These are phyloP conservation scores for Drosophila tani DNA, from an alignment of 1,140 invertebrate species.

Conservation along the genomic window DNA sequence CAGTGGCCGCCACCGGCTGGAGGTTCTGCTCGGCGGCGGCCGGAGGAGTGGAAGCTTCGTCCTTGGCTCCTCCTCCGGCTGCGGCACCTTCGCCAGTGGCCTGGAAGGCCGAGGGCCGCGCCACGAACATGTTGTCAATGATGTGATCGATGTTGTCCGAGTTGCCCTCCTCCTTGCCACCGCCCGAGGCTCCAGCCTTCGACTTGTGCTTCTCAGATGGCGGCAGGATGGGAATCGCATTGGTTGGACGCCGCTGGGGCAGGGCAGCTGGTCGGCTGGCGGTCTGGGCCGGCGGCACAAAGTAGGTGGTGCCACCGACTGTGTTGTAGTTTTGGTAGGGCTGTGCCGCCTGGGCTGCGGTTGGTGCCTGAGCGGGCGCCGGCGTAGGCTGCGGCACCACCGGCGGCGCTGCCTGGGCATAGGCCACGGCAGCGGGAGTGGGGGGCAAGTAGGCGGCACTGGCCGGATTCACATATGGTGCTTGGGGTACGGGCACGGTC, in stretches of 20 bases:
- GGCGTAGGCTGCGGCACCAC: slow-evolving; percentile 39
- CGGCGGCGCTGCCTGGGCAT: slow-evolving; percentile 61
- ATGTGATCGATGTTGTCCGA: slow-evolving; percentile 87
- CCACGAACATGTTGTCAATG: slow-evolving; percentile 88
- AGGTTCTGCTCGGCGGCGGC: slow-evolving; percentile 59
- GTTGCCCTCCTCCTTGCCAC: slow-evolving; percentile 58
- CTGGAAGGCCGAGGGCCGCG: slow-evolving; percentile 85
- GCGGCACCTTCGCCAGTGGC: slow-evolving; percentile 33
- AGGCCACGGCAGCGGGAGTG: slow-evolving; percentile 68
- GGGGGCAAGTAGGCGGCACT: slow-evolving; percentile 66
- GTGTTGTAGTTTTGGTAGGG: slow-evolving; percentile 82
- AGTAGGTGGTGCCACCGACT: slow-evolving; percentile 84
- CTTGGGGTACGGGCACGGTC: slow-evolving; percentile 53
- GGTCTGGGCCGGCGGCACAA: slow-evolving; percentile 77
- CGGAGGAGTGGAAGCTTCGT: slow-evolving; percentile 35
- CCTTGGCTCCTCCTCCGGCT: slow-evolving; percentile 15
- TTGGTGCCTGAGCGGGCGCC: slow-evolving; percentile 48
- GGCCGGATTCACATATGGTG: slow-evolving; percentile 66
- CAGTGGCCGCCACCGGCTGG: slow-evolving; percentile 62
- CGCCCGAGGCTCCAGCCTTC: slow-evolving; percentile 12
- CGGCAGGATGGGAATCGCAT: slow-evolving; percentile 85
- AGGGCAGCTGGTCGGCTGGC: slow-evolving; percentile 68
- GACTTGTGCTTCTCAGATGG: slow-evolving; percentile 83
- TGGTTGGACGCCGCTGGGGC: slow-evolving; percentile 84
- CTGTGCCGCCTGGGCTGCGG: slow-evolving; percentile 44